These are phyloP conservation scores for Cochlearius cochlearius DNA, from an alignment of 2,113 vertebrate species.

Conservation along the genomic window DNA sequence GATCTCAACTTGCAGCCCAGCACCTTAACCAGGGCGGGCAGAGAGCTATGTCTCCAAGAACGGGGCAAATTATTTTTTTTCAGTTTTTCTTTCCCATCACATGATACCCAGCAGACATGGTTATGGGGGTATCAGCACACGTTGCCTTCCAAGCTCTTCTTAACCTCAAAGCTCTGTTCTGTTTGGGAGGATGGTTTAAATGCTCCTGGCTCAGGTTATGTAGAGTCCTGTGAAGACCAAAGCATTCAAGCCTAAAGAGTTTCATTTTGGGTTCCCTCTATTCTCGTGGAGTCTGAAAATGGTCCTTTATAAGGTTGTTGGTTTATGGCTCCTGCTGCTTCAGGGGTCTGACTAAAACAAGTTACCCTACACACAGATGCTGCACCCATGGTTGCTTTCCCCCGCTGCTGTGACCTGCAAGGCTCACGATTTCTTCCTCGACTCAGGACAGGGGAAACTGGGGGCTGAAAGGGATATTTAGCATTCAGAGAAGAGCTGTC, in stretches of 20 bases:
- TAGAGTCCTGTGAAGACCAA: neutral
- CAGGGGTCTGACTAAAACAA: neutral
- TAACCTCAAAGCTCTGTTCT: neutral
- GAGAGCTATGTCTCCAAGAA: neutral
- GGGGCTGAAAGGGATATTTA: neutral
- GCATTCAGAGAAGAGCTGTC: neutral
- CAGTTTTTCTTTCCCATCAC: neutral
- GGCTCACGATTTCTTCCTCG: neutral
- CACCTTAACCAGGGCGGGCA: neutral
- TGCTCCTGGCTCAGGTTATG: neutral
- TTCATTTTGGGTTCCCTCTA: neutral
- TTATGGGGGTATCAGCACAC: rapidly evolving
- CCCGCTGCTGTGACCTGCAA: neutral
- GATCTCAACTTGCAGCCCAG: neutral
- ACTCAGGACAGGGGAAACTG: neutral
- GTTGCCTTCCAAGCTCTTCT: neutral
- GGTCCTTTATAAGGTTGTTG: neutral
- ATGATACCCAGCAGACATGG: neutral
- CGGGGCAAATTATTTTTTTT: neutral
- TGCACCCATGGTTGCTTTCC: neutral
- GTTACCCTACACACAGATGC: neutral
- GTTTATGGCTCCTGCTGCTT: neutral
- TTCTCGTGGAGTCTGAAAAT: neutral
- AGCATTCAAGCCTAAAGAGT: neutral
- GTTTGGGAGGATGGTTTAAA: neutral